A percentile compares a stretch with the other conserved stretches of the same genome.
phyloP scores from a whole-genome alignment of 2,888 invertebrate species.

The Stenodera caucasica region DNA sequence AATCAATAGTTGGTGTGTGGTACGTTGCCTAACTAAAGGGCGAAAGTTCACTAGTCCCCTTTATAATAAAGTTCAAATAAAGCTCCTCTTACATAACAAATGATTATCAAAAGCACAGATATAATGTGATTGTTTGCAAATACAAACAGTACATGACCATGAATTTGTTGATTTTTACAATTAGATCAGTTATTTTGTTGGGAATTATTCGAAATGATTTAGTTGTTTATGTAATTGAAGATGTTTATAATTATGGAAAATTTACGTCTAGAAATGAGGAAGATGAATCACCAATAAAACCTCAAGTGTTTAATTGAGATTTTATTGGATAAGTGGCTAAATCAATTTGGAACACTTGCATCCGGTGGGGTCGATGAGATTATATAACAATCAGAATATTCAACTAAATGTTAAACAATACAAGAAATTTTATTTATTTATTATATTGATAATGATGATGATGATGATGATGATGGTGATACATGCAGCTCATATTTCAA shows the following conservation, averaged over 20 bases:
- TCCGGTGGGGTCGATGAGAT: constrained; percentile 14
- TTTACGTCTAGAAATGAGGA: neutral
- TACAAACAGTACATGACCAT: no score
- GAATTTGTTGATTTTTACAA: neutral
- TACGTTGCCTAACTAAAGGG: neutral
- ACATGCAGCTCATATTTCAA: neutral
- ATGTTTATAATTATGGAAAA: neutral
- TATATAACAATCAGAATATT: constrained; percentile 5
- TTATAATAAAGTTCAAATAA: neutral
- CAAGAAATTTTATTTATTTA: constrained; percentile 8
- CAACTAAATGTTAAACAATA: constrained; percentile 15
- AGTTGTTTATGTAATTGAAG: neutral
- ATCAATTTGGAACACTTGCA: constrained; percentile 6
- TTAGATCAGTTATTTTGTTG: neutral
- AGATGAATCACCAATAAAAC: constrained; percentile 22
- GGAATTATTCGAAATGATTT: no score
- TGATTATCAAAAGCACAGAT: neutral
- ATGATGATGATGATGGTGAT: constrained; percentile 2
- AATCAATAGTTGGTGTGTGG: neutral
- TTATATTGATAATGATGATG: neutral
- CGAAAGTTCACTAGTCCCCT: neutral
- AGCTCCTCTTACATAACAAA: neutral
- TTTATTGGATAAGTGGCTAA: constrained; percentile 21
- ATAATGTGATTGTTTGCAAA: neutral
- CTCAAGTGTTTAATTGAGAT: constrained; percentile 17